phyloP scores from a whole-genome alignment of 64 coral and sea anemone species.

The Montipora cactus region DNA sequence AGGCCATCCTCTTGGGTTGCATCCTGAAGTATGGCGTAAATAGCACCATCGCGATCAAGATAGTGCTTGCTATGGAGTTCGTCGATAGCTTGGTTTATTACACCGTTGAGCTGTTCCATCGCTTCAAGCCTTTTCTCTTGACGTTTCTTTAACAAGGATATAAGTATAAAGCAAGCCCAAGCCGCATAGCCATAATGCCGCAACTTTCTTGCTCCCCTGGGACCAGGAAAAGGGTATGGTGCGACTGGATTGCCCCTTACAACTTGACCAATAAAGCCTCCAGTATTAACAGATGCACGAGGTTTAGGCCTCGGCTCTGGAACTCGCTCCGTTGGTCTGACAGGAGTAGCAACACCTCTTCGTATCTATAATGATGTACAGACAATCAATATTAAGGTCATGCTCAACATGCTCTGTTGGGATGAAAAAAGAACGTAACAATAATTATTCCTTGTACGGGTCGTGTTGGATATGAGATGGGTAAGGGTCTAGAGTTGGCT shows the following conservation, averaged over 20 bases:
- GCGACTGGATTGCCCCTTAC: not conserved
- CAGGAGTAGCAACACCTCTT: conserved; percentile 75
- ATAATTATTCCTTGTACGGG: no score
- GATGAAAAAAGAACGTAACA: no score
- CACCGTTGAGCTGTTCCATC: conserved; percentile 43
- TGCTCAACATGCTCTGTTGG: no score
- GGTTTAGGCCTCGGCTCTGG: conserved; percentile 20
- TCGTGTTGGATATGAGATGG: no score
- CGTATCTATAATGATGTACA: conserved; percentile 3
- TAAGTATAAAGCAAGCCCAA: conserved; percentile 83
- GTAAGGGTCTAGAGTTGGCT: no score
- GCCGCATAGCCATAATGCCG: conserved; percentile 79
- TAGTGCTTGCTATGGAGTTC: conserved; percentile 72
- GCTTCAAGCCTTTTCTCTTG: conserved; percentile 51
- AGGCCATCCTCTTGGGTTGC: conserved; percentile 58
- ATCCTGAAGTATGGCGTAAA: conserved; percentile 57
- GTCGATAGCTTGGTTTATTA: conserved; percentile 67
- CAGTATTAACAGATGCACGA: conserved; percentile 4
- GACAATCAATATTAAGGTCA: not conserved
- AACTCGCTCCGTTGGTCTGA: conserved; percentile 72
- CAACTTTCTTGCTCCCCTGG: conserved; percentile 65
- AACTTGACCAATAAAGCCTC: conserved; percentile 67
- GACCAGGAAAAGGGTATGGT: conserved; percentile 83
- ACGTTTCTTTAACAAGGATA: conserved; percentile 49
- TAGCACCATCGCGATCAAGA: conserved; percentile 42